phyloP scores from a whole-genome alignment of 2,797 vertebrate genomes.

The Chrosomus eos region DNA sequence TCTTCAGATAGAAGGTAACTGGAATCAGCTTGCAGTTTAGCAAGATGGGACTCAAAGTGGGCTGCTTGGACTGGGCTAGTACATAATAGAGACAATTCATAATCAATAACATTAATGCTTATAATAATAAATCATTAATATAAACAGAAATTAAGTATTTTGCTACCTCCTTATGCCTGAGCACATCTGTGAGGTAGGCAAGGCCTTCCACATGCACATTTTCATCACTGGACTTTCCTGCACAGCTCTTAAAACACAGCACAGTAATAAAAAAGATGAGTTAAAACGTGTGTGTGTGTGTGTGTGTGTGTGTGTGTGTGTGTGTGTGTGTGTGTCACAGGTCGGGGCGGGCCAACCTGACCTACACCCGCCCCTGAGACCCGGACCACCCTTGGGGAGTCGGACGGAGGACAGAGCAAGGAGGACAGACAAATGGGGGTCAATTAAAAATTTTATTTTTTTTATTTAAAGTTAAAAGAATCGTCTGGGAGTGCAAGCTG shows the following conservation, averaged over 20 bases:
- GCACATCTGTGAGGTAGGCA: constrained; percentile 85
- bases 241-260: constrained; percentile 78
- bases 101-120: not conserved
- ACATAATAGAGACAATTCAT: constrained; percentile 14
- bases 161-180: constrained; percentile 87
- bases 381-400: too few species aligned
- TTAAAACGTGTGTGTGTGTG: constrained; percentile 2
- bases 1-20: constrained; percentile 96
- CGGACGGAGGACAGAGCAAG: too few species aligned
- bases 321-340: not conserved
- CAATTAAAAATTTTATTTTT: too few species aligned
- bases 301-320: not conserved
- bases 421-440: too few species aligned
- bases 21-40: constrained; percentile 93
- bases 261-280: not conserved
- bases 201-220: constrained; percentile 89
- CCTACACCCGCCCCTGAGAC: too few species aligned
- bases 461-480: too few species aligned
- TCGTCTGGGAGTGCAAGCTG: too few species aligned
- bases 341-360: too few species aligned
- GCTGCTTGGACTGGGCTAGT: constrained; percentile 86
- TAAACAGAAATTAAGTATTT: not conserved
- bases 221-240: constrained; percentile 86
- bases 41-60: constrained; percentile 91
- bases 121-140: not conserved